Conservation (phyloP, 1,140 invertebrate species). For the Drosophila mojavensis region DNA sequence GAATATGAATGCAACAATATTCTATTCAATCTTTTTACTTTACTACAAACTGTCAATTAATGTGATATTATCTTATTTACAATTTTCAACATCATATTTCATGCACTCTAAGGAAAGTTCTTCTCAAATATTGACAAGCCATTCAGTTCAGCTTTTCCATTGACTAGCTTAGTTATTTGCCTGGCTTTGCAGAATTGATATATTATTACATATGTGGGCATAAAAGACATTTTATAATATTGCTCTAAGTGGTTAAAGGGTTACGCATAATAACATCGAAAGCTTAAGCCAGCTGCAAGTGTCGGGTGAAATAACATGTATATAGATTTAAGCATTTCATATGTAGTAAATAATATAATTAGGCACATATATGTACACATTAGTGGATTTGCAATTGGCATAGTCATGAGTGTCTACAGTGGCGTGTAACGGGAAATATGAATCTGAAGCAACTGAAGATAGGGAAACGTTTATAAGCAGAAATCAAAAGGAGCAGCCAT, state of each 20-base stretch:
- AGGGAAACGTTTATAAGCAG: background rate
- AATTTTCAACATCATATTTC: too few species aligned
- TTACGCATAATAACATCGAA: conserved; percentile 37
- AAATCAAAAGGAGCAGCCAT: background rate
- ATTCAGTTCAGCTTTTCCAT: too few species aligned
- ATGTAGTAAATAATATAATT: conserved; percentile 1
- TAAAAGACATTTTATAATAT: conserved; percentile 7
- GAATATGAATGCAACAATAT: too few species aligned
- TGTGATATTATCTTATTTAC: too few species aligned
- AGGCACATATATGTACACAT: background rate
- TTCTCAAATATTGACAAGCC: too few species aligned
- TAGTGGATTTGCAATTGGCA: background rate
- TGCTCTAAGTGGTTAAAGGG: conserved; percentile 32
- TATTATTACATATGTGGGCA: background rate
- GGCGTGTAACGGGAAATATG: background rate
- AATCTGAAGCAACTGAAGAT: background rate
- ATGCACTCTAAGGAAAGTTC: too few species aligned
- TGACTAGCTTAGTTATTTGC: too few species aligned
- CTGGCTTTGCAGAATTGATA: too few species aligned
- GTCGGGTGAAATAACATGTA: conserved; percentile 14
- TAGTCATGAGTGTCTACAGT: background rate
- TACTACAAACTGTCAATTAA: too few species aligned
- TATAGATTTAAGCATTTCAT: conserved; percentile 43
- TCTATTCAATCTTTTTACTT: too few species aligned
- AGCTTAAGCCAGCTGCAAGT: conserved; percentile 32